These are phyloP conservation scores for Ardeotis arabs DNA, from an alignment of 2,113 vertebrate genomes.

Conservation along the genomic window DNA sequence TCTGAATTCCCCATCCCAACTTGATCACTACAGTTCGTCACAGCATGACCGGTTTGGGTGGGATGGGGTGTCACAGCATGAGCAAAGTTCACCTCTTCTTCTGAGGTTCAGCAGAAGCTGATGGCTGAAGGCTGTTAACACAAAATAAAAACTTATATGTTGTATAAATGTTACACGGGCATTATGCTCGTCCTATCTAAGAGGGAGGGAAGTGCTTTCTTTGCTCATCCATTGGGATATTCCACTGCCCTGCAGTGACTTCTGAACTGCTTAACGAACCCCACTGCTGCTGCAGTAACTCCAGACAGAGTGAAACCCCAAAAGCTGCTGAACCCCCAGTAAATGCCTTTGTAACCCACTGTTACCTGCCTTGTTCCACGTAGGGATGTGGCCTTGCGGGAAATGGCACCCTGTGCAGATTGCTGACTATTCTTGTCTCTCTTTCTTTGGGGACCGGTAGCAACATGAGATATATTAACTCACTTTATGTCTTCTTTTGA, in stretches of 20 bases:
- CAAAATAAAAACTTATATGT: not conserved
- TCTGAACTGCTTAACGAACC: not conserved
- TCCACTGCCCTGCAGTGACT: not conserved
- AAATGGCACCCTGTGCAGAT: not conserved
- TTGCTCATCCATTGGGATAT: not conserved
- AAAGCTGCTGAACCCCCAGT: fast-evolving
- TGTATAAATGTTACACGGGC: fast-evolving
- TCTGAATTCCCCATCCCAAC: not conserved
- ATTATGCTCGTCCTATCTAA: not conserved
- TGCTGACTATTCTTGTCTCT: not conserved
- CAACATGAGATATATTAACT: not conserved
- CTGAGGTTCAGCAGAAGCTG: not conserved
- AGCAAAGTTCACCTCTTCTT: not conserved
- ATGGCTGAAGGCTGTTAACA: not conserved
- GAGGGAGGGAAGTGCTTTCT: not conserved
- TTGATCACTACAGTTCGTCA: fast-evolving
- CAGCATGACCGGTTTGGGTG: not conserved
- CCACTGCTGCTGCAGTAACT: not conserved
- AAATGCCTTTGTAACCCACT: not conserved
- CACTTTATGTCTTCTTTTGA: not conserved
- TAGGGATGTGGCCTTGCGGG: not conserved
- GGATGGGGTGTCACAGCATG: not conserved
- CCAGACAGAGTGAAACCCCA: not conserved
- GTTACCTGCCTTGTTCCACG: not conserved
- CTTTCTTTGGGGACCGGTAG: not conserved